Evolutionary conservation across 2,888 invertebrate species (phyloP).

Genomic region (Gryllus longicercus): DNA sequence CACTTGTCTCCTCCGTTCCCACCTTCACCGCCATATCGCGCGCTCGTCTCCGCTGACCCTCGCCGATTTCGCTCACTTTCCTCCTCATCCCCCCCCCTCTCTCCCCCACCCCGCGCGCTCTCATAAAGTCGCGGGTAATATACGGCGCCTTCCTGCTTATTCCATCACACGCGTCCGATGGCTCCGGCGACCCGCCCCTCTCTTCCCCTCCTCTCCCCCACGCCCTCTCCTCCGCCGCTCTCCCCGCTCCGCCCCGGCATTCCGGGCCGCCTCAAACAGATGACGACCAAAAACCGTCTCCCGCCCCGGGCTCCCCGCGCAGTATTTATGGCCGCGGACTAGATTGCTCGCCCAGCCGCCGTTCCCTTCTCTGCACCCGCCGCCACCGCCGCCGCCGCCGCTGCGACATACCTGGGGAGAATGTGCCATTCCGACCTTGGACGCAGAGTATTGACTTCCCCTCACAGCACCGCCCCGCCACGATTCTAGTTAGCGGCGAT

Average conservation of each 20-base stretch:
- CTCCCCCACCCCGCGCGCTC: background rate
- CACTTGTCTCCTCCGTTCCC: no score
- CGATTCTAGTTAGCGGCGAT: no score
- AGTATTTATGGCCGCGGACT: constrained; percentile 9
- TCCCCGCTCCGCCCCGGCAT: background rate
- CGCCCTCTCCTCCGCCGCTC: background rate
- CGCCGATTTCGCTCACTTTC: no score
- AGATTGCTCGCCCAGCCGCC: constrained; percentile 3
- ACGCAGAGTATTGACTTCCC: background rate
- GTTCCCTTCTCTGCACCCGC: no score
- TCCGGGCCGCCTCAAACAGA: background rate
- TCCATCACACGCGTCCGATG: background rate
- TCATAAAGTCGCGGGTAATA: background rate
- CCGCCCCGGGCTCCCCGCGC: background rate
- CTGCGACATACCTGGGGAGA: background rate
- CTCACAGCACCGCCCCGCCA: background rate
- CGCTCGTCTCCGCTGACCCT: no score
- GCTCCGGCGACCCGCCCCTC: background rate
- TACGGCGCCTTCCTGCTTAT: background rate
- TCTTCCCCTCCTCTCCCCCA: background rate
- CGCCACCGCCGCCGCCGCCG: background rate
- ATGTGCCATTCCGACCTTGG: background rate
- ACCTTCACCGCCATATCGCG: no score
- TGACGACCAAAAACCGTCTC: background rate
- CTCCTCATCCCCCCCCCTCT: no score